Evolutionary conservation across 92 coral and sea anemone species (phyloP).

Genomic region (Bergia puertoricense): DNA sequence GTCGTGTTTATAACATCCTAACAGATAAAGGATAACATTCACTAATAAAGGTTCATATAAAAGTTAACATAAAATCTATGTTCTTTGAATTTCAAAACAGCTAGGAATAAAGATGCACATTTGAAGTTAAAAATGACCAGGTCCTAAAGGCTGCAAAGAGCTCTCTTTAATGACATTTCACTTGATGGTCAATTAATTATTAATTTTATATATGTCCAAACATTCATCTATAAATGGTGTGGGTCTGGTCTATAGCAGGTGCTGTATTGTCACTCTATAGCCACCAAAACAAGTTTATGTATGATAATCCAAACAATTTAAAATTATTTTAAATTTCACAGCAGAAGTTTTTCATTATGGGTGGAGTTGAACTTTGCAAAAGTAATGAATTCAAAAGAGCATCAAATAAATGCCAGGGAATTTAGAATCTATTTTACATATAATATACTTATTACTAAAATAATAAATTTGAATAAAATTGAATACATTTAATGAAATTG

Average conservation of each 20-base stretch:
- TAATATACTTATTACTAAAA: too few species aligned
- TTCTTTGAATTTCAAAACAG: not conserved
- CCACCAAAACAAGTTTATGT: constrained; percentile 20
- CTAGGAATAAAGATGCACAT: not conserved
- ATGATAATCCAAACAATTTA: not conserved
- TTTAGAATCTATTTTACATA: too few species aligned
- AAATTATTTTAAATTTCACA: not conserved
- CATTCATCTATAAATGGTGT: constrained; percentile 23
- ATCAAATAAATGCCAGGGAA: not conserved
- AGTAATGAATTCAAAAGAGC: not conserved
- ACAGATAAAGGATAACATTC: not conserved
- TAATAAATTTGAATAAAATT: too few species aligned
- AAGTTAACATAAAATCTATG: not conserved
- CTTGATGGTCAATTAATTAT: constrained; percentile 19
- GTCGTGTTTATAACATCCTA: not conserved
- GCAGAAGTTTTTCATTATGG: not conserved
- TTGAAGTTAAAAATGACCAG: not conserved
- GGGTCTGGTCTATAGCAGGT: constrained; percentile 21
- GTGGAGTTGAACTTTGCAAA: not conserved
- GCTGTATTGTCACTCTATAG: constrained; percentile 1
- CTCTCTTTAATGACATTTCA: constrained; percentile 8
- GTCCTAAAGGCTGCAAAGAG: constrained; percentile 8
- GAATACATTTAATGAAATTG: too few species aligned
- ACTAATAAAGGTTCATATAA: not conserved
- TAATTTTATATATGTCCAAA: constrained; percentile 24